Evolutionary conservation across 2,797 vertebrate species (phyloP).

Genomic region (Ciconia nigra): DNA sequence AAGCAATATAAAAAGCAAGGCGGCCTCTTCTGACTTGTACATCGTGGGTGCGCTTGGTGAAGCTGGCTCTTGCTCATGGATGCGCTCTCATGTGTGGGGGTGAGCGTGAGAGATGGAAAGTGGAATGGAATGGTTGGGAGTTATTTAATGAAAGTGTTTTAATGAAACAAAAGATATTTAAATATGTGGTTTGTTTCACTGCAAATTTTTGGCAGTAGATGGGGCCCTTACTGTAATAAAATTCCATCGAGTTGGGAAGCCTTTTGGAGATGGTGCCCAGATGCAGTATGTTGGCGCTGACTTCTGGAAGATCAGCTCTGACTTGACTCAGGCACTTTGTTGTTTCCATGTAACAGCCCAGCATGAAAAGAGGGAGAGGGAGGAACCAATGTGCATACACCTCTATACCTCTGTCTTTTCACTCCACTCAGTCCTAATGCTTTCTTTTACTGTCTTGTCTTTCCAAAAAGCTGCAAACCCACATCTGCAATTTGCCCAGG

Average conservation of each 20-base stretch:
- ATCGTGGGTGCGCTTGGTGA: fast-evolving
- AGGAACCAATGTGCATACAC: background rate
- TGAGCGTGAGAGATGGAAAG: background rate
- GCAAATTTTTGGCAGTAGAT: constrained; percentile 52
- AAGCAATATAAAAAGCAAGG: background rate
- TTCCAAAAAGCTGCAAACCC: background rate
- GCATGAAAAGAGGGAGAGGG: fast-evolving
- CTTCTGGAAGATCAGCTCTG: background rate
- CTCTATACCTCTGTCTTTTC: background rate
- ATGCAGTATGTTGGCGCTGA: background rate
- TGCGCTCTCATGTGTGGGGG: background rate
- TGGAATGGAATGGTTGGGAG: background rate
- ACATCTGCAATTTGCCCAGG: fast-evolving
- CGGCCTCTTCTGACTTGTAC: background rate
- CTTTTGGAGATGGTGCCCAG: background rate
- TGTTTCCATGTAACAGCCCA: background rate
- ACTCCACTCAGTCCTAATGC: background rate
- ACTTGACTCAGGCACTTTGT: background rate
- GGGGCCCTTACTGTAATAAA: constrained; percentile 59
- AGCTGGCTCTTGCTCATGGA: background rate
- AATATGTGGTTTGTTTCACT: constrained; percentile 14
- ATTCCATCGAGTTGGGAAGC: background rate
- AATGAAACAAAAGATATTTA: background rate
- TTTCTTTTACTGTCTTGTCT: background rate
- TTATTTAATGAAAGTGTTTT: background rate